phyloP scores from a whole-genome alignment of 2,888 invertebrate species.

The Himalopsyche anomala region DNA sequence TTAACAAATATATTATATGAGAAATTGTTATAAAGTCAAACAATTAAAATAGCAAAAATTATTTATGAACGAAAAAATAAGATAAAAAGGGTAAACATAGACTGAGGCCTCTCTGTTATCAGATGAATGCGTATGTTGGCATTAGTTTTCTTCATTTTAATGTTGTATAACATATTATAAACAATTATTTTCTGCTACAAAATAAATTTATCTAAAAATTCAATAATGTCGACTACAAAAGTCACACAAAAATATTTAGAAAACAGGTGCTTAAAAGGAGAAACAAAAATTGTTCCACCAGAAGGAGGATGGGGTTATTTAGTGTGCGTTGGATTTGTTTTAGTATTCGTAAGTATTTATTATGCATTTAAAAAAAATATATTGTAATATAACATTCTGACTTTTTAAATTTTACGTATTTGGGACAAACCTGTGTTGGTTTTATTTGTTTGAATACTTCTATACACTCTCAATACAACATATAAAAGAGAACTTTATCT shows the following conservation, averaged over 20 bases:
- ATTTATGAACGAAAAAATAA: not conserved
- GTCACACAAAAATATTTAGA: not conserved
- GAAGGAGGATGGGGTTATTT: slow-evolving; percentile 87
- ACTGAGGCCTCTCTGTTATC: not conserved
- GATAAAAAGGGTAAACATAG: not conserved
- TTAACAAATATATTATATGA: too few species aligned
- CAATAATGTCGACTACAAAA: not conserved
- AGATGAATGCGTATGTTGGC: not conserved
- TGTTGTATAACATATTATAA: too few species aligned
- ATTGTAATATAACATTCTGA: not conserved
- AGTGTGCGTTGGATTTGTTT: slow-evolving; percentile 80
- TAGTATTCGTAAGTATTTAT: slow-evolving; percentile 79
- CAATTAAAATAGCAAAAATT: too few species aligned
- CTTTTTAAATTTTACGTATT: not conserved
- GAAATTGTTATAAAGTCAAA: too few species aligned
- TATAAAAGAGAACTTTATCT: too few species aligned
- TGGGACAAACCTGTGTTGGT: not conserved
- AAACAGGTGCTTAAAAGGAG: not conserved
- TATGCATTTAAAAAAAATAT: too few species aligned
- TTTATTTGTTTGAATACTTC: too few species aligned
- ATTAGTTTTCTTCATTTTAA: not conserved
- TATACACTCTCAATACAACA: too few species aligned
- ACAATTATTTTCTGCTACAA: too few species aligned
- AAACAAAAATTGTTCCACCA: slow-evolving; percentile 73
- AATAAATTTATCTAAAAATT: too few species aligned